Base-by-base conservation (phyloP, 2,888 invertebrate genomes). In the Eubasilissa splendida region DNA sequence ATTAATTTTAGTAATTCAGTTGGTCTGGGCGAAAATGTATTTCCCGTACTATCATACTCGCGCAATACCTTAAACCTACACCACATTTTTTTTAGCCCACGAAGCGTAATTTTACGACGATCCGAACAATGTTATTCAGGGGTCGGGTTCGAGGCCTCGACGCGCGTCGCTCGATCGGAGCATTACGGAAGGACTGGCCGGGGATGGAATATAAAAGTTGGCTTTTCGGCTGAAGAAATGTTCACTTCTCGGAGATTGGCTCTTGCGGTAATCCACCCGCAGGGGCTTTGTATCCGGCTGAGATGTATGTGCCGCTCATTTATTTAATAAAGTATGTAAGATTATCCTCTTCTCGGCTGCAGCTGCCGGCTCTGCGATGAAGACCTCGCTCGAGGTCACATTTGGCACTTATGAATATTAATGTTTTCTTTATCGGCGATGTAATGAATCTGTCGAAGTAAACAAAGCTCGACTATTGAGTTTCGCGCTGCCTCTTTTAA, bases 91-190 rank as follows among this genome's bases (percentile, higher is more conserved):
- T 50, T 68, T 50, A 50, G 8, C 68, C 68, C 50, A n/a, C 50
- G 52, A n/a, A 31, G 68, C 52, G 50, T 68, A 68, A 50, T 68
- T 68, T 68, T 68, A 68, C 50, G 68, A 68, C n/a, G 68, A 50
- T 12, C 66, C 66, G 42, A 68, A 68, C 68, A 68, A 50, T 68
- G 50, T 68, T 50, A 14, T 68, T 52, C 68, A n/a, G 31, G 63
- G 10, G 42, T 52, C 5, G 52, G 66, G 66, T 66, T n/a, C 12
- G 9, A 12, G 11, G 42, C n/a, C 31, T n/a, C 42, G 42, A 12
- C 7, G 65, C 33, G 42, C n/a, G 31, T 31, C 31, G 33, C 42
- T 63, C 63, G 42, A 31, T 12, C 12, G 11, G 11, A 11, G 22
- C 33, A 31, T 31, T 63, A 11, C 22, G 22, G 10, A 63, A 31